Conservation (phyloP, 1,140 invertebrate species). For the Cyphomyrmex costatus region DNA sequence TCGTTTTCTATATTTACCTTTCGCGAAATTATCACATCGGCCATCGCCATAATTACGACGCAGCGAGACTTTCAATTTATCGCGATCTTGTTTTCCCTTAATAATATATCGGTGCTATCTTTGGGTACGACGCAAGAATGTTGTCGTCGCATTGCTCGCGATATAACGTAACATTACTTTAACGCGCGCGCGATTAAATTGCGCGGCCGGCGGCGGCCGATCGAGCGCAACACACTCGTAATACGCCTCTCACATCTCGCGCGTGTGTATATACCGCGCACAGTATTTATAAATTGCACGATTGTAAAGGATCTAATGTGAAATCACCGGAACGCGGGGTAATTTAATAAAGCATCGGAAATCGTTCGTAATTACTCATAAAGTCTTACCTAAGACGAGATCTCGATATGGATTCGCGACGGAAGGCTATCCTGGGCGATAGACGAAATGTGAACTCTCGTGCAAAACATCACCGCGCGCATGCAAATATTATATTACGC, state of each 20-base stretch:
- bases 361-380: slow-evolving; percentile 26
- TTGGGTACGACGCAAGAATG: slow-evolving; percentile 52
- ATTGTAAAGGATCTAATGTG: slow-evolving; percentile 29
- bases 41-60: slow-evolving; percentile 57
- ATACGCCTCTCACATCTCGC: slow-evolving; percentile 13
- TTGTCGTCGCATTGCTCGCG: slow-evolving; percentile 58
- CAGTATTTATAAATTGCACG: slow-evolving; percentile 31
- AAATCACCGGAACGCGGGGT: background rate
- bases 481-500: background rate
- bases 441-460: too few relatives aligned
- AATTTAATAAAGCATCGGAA: background rate
- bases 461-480: background rate
- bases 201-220: slow-evolving; percentile 27
- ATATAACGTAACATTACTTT: slow-evolving; percentile 55
- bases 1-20: slow-evolving; percentile 56
- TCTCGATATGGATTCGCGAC: background rate
- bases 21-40: slow-evolving; percentile 55
- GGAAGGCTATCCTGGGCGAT: background rate
- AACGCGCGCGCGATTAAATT: slow-evolving; percentile 56
- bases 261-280: background rate
- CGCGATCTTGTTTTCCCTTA: slow-evolving; percentile 62
- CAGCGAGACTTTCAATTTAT: slow-evolving; percentile 53
- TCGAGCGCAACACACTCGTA: background rate
- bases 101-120: slow-evolving; percentile 62
- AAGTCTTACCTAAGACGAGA: background rate